Conservation (phyloP, 1,140 invertebrate genomes). For the Ceratoteleas bidentatus region DNA sequence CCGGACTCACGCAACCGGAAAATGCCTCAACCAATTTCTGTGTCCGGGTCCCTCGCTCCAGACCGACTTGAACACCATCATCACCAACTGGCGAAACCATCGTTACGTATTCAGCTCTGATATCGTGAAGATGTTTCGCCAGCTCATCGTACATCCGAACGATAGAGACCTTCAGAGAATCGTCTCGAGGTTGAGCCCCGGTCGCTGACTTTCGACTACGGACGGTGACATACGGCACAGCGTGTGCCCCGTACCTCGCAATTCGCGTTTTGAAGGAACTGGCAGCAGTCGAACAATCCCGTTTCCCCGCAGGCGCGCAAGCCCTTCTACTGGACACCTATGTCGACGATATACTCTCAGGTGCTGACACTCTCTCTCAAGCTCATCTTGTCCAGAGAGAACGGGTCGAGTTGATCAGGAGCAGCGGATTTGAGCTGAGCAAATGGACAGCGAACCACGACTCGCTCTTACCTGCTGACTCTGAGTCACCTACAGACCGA, state of each 20-base stretch:
- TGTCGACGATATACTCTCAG: not conserved
- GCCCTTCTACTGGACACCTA: not conserved
- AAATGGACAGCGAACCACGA: not conserved
- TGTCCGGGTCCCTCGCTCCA: not conserved
- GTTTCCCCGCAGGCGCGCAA: not conserved
- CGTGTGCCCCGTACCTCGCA: not conserved
- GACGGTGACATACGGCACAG: not conserved
- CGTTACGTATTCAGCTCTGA: slow-evolving; percentile 4
- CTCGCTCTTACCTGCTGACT: too few relatives aligned
- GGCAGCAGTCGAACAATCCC: not conserved
- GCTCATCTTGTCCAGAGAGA: not conserved
- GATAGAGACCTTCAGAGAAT: slow-evolving; percentile 1
- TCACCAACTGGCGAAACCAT: not conserved
- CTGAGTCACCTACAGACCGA: not conserved
- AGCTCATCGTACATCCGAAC: not conserved
- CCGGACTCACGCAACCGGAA: not conserved
- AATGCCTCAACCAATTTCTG: not conserved
- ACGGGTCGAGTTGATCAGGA: not conserved
- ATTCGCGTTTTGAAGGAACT: not conserved
- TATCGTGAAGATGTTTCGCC: not conserved
- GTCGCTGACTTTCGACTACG: not conserved
- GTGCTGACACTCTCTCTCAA: not conserved
- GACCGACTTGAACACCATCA: not conserved
- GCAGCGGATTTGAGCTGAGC: not conserved
- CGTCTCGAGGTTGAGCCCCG: not conserved